phyloP scores from a whole-genome alignment of 2,113 vertebrate genomes.

The Thryonomys swinderianus region DNA sequence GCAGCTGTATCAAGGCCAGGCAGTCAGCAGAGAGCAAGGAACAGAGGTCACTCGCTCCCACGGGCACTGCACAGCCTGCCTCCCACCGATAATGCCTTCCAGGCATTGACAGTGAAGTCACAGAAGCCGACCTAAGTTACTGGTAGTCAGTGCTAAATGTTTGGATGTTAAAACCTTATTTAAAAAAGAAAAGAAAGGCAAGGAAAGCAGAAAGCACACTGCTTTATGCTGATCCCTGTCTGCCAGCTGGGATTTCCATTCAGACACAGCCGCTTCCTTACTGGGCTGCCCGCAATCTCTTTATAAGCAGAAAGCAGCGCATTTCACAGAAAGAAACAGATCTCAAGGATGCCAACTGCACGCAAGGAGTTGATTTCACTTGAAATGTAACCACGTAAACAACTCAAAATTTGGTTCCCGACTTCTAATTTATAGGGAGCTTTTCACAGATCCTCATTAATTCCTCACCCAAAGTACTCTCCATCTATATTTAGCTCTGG shows the following conservation, averaged over 20 bases:
- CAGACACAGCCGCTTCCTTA: conserved; percentile 16
- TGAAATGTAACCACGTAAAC: conserved; percentile 16
- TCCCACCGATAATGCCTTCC: neutral
- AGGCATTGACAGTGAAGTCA: neutral
- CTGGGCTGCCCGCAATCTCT: conserved; percentile 47
- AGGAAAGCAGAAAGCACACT: neutral
- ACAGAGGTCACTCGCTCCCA: neutral
- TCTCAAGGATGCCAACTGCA: neutral
- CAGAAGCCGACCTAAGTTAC: neutral
- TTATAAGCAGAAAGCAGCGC: conserved; percentile 6
- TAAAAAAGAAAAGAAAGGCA: neutral
- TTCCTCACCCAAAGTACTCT: neutral
- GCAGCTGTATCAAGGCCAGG: neutral
- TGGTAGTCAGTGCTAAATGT: neutral
- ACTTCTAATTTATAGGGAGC: neutral
- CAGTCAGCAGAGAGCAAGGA: neutral
- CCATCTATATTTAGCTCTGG: conserved; percentile 33
- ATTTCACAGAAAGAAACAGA: neutral
- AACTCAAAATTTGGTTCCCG: neutral
- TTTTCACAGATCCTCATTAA: conserved; percentile 23
- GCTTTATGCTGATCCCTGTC: neutral
- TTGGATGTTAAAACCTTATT: conserved; percentile 31
- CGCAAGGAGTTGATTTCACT: neutral
- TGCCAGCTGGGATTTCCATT: conserved; percentile 14
- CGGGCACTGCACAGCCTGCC: neutral